phyloP scores from a whole-genome alignment of 2,797 vertebrate genomes.

The Podargus strigoides region DNA sequence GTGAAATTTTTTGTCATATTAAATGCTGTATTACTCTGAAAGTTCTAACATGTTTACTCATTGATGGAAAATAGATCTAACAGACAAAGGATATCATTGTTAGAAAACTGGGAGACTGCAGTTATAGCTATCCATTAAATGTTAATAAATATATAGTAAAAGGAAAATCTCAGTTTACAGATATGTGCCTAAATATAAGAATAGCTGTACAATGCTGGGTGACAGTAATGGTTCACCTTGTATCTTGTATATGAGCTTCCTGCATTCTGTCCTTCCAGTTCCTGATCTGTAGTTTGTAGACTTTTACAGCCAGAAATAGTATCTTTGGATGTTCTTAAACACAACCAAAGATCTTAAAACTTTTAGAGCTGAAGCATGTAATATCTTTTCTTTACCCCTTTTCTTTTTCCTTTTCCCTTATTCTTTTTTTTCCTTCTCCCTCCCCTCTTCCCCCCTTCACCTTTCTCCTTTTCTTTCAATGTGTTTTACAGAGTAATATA shows the following conservation, averaged over 20 bases:
- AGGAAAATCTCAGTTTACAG: background rate
- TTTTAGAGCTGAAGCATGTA: background rate
- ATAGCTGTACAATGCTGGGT: rapidly evolving
- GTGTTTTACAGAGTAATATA: background rate
- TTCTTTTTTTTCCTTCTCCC: background rate
- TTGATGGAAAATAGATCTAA: background rate
- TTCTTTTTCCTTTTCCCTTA: background rate
- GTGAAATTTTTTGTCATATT: background rate
- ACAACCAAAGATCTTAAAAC: background rate
- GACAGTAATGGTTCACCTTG: background rate
- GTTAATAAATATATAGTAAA: background rate
- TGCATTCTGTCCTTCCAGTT: background rate
- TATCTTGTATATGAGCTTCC: background rate
- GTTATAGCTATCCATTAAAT: background rate
- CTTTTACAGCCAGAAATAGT: background rate
- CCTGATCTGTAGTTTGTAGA: background rate
- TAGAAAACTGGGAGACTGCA: background rate
- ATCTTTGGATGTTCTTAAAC: background rate
- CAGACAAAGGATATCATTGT: background rate
- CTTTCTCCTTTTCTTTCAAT: background rate
- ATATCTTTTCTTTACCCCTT: background rate
- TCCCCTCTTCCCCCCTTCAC: rapidly evolving
- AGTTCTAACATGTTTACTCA: background rate
- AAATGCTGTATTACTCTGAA: background rate
- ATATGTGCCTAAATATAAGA: background rate